Evolutionary conservation across 2,113 vertebrate species (phyloP).

Genomic region (Microcebus jonahi): DNA sequence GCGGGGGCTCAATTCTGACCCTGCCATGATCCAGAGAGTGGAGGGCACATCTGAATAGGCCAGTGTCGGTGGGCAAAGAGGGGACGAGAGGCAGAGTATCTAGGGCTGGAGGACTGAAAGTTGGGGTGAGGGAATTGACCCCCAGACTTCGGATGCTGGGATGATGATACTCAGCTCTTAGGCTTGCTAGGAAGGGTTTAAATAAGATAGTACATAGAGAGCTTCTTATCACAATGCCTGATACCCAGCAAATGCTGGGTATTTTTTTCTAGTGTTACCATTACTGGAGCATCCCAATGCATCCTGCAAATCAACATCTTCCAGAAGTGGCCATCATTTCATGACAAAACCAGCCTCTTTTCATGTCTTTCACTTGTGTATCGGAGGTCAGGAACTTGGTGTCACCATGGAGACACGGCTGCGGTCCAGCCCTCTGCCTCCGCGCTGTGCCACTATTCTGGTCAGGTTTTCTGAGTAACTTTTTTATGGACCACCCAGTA

Average conservation of each 20-base stretch:
- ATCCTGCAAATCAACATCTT: neutral
- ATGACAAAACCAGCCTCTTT: neutral
- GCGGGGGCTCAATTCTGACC: rapidly evolving
- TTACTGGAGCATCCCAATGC: neutral
- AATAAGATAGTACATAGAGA: rapidly evolving
- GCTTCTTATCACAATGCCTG: rapidly evolving
- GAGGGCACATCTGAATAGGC: rapidly evolving
- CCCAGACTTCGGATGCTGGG: rapidly evolving
- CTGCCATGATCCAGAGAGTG: rapidly evolving
- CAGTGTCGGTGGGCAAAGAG: too few species aligned
- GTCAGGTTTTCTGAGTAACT: neutral
- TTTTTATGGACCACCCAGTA: neutral
- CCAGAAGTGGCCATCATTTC: rapidly evolving
- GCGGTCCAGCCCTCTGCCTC: neutral
- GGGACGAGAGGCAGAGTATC: neutral
- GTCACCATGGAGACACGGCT: rapidly evolving
- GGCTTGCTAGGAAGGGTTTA: neutral
- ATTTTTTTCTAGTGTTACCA: too few species aligned
- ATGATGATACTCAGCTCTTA: too few species aligned
- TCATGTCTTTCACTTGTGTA: rapidly evolving
- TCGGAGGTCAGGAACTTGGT: neutral
- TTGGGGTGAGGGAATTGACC: too few species aligned
- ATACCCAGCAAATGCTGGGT: neutral
- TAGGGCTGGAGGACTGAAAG: neutral
- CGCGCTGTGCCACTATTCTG: neutral